Evolutionary conservation across 1,140 invertebrate genomes (phyloP).

Genomic region (Diploscapter pachys): DNA sequence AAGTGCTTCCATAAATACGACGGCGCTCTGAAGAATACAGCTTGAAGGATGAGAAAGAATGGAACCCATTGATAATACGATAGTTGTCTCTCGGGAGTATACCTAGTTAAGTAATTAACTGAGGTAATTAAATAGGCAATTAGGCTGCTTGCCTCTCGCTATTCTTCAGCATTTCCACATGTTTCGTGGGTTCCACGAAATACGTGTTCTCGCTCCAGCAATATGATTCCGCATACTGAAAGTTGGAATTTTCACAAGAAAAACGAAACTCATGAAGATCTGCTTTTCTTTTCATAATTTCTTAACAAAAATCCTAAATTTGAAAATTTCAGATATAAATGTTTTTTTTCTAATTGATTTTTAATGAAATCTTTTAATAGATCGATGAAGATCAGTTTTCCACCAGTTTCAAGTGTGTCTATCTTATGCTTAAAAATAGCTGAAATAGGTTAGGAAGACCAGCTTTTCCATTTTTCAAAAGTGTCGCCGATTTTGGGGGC

Average conservation of each 20-base stretch:
- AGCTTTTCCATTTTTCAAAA: too few relatives aligned
- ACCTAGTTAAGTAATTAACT: slow-evolving; percentile 25
- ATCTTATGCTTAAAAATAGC: too few relatives aligned
- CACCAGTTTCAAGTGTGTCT: too few relatives aligned
- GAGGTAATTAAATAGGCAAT: background rate
- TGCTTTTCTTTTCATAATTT: too few relatives aligned
- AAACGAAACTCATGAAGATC: too few relatives aligned
- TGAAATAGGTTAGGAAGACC: too few relatives aligned
- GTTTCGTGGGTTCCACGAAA: slow-evolving; percentile 49
- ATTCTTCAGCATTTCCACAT: slow-evolving; percentile 47
- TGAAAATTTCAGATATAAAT: too few relatives aligned
- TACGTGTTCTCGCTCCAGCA: slow-evolving; percentile 57
- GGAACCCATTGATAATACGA: slow-evolving; percentile 64
- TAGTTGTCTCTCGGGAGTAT: slow-evolving; percentile 43
- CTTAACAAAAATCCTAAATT: too few relatives aligned
- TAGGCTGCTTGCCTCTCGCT: slow-evolving; percentile 27
- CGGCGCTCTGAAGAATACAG: slow-evolving; percentile 61
- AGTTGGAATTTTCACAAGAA: slow-evolving; percentile 12
- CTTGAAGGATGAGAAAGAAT: slow-evolving; percentile 60
- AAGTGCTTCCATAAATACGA: slow-evolving; percentile 59
- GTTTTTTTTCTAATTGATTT: too few relatives aligned
- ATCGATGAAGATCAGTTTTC: too few relatives aligned
- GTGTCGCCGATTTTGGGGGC: too few relatives aligned
- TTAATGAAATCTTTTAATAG: background rate
- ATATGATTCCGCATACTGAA: slow-evolving; percentile 58